Evolutionary conservation across 2,113 vertebrate species (phyloP).

Genomic region (Coracopsis vasa): DNA sequence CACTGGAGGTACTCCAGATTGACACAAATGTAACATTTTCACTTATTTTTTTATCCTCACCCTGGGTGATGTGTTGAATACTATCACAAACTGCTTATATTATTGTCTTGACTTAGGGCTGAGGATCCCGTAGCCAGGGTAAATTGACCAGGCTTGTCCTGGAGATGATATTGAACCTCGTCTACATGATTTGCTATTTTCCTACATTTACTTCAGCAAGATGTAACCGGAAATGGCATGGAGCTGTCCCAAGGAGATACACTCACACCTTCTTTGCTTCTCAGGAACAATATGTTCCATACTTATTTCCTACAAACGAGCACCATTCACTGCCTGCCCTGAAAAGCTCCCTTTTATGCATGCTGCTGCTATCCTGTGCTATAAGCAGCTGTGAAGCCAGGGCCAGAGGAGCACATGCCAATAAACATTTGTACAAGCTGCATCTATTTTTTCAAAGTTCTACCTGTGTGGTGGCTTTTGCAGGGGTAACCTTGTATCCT

Average conservation of each 20-base stretch:
- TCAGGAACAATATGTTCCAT: neutral
- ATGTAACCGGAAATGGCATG: neutral
- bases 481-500: neutral
- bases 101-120: neutral
- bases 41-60: neutral
- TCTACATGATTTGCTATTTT: neutral
- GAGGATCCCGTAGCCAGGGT: neutral
- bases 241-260: neutral
- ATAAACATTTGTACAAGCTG: neutral
- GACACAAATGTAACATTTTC: neutral
- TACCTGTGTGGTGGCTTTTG: neutral
- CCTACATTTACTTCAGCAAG: neutral
- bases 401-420: neutral
- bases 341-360: neutral
- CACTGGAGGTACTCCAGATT: neutral
- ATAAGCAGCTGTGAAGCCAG: neutral
- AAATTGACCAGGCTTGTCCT: neutral
- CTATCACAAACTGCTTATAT: neutral
- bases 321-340: rapidly evolving
- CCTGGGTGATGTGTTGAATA: neutral
- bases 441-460: neutral
- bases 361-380: neutral
- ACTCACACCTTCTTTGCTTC: neutral
- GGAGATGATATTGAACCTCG: neutral
- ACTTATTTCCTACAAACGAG: neutral